These are phyloP conservation scores for Pseudococcus viburni DNA, from an alignment of 2,888 invertebrate genomes.

Conservation along the genomic window DNA sequence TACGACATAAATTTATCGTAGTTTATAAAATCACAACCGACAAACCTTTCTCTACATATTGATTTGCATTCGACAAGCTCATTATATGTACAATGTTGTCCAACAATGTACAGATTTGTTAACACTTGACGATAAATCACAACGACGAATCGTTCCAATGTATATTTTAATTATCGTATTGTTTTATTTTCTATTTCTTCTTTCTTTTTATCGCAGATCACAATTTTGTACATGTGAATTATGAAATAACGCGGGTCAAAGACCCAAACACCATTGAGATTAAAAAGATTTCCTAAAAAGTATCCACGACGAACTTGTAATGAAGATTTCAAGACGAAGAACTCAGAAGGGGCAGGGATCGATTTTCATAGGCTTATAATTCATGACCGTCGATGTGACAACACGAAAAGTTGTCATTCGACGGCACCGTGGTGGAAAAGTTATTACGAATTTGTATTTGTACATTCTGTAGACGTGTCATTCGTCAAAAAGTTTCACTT, in stretches of 20 bases:
- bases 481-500: slow-evolving; percentile 7
- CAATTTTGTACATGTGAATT: background rate
- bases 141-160: background rate
- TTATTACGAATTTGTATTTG: background rate
- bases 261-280: background rate
- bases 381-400: background rate
- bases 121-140: background rate
- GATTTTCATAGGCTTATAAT: background rate
- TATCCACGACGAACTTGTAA: background rate
- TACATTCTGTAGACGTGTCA: background rate
- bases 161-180: background rate
- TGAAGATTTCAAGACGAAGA: background rate
- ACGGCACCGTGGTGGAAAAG: background rate
- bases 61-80: background rate
- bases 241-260: background rate
- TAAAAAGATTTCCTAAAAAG: background rate
- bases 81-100: background rate
- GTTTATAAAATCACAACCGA: background rate
- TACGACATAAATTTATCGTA: background rate
- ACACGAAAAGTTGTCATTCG: background rate
- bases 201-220: no score
- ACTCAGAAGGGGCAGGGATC: background rate
- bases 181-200: background rate
- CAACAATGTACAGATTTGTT: background rate
- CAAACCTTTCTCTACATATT: background rate